Evolutionary conservation across 2,797 vertebrate genomes (phyloP).

Genomic region (Lagorchestes hirsutus): DNA sequence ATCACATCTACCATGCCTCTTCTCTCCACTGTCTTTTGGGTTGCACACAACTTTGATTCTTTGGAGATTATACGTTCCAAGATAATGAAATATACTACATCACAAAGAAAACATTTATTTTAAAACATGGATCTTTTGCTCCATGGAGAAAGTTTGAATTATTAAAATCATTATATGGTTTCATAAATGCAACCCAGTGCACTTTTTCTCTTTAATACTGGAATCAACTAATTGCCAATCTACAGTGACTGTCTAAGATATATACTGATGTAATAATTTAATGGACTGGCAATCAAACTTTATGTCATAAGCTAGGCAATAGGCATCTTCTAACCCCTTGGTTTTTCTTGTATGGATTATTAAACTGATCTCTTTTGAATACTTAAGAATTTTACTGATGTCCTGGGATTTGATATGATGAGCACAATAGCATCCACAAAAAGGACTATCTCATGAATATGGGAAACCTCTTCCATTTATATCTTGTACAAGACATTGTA

Average conservation of each 20-base stretch:
- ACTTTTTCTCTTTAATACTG: background rate
- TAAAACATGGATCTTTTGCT: background rate
- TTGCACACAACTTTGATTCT: background rate
- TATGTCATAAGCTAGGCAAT: background rate
- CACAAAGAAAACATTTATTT: background rate
- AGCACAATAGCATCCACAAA: background rate
- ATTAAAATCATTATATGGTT: background rate
- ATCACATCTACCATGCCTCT: background rate
- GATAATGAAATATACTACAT: background rate
- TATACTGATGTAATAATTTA: background rate
- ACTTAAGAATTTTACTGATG: background rate
- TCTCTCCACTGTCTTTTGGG: background rate
- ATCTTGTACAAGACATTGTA: background rate
- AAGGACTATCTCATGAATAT: background rate
- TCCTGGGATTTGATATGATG: background rate
- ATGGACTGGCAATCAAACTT: background rate
- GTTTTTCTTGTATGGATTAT: background rate
- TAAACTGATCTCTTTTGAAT: background rate
- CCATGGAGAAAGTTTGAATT: background rate
- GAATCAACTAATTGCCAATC: background rate
- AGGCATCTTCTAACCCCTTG: background rate
- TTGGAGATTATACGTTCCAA: background rate
- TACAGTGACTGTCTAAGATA: background rate
- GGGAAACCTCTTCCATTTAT: background rate
- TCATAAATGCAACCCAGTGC: background rate